A percentile compares a stretch with the other conserved stretches of the same genome.
Evolutionary conservation across 2,797 vertebrate genomes (phyloP).

Genomic region (Poeciliopsis paucimaculata): DNA sequence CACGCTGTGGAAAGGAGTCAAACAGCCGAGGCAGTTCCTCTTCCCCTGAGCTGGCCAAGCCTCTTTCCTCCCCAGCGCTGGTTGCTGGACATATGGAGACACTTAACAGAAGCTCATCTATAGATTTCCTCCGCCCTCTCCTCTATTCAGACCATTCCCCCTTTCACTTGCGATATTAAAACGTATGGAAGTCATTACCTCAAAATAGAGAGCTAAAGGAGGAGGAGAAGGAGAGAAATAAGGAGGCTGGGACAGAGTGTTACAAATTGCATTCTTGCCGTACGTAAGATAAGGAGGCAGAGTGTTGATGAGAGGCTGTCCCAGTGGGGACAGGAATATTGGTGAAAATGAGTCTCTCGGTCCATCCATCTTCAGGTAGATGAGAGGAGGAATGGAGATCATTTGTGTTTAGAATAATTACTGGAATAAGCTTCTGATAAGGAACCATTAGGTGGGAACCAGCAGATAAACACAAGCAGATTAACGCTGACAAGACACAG

Average conservation of each 20-base stretch:
- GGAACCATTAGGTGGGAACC: slow-evolving; percentile 14
- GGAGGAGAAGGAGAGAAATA: slow-evolving; percentile 18
- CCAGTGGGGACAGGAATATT: slow-evolving; percentile 25
- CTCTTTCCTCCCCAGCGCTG: slow-evolving; percentile 50
- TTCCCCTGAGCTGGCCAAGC: slow-evolving; percentile 32
- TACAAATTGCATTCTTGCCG: slow-evolving; percentile 53
- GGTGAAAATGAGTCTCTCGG: slow-evolving; percentile 45
- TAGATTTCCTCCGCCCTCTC: slow-evolving; percentile 72
- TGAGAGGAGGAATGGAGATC: slow-evolving; percentile 31
- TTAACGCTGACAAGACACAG: not conserved
- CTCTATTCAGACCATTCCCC: slow-evolving; percentile 59
- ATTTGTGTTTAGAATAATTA: slow-evolving; percentile 35
- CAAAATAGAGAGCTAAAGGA: slow-evolving; percentile 47
- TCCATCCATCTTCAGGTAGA: slow-evolving; percentile 33
- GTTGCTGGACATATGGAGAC: slow-evolving; percentile 77
- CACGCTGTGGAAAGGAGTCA: slow-evolving; percentile 54
- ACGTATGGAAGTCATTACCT: slow-evolving; percentile 76
- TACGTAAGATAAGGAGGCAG: slow-evolving; percentile 43
- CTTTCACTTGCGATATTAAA: slow-evolving; percentile 67
- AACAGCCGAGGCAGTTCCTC: slow-evolving; percentile 35
- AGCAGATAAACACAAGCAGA: slow-evolving; percentile 21
- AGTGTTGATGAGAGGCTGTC: slow-evolving; percentile 42
- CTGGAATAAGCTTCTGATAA: slow-evolving; percentile 14
- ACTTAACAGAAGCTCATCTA: slow-evolving; percentile 83
- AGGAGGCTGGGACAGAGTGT: slow-evolving; percentile 37